phyloP scores from a whole-genome alignment of 2,888 invertebrate genomes.

The Aporophyla lueneburgensis region DNA sequence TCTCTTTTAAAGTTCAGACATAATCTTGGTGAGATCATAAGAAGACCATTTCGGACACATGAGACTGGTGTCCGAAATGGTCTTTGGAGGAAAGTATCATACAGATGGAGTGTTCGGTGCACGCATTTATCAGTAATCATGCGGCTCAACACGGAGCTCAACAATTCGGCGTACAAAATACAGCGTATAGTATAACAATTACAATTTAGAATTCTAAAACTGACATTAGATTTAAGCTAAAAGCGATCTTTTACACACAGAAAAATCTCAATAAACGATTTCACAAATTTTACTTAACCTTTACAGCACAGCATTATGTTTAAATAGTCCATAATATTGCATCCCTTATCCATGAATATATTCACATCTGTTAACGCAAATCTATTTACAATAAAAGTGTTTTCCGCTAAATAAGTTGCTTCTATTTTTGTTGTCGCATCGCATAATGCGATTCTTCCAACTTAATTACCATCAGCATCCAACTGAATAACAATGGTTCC shows the following conservation, averaged over 20 bases:
- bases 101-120: too few species aligned
- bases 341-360: not conserved
- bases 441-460: constrained; percentile 21
- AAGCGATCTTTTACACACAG: not conserved
- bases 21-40: too few species aligned
- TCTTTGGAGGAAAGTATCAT: too few species aligned
- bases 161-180: too few species aligned
- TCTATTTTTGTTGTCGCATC: constrained; percentile 31
- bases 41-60: too few species aligned
- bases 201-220: not conserved
- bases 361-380: not conserved
- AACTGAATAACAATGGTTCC: constrained; percentile 50
- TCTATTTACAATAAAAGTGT: not conserved
- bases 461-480: constrained; percentile 35
- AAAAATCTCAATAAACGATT: not conserved
- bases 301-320: too few species aligned
- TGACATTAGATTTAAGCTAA: not conserved
- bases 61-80: too few species aligned
- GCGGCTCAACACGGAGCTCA: too few species aligned
- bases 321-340: not conserved
- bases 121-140: too few species aligned
- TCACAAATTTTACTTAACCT: not conserved
- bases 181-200: not conserved
- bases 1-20: too few species aligned
- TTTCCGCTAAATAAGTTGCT: constrained; percentile 6